Evolutionary conservation across 2,888 invertebrate species (phyloP), one percentile per base, ranked within the genome.

Genomic region (Leucophenga montana): DNA sequence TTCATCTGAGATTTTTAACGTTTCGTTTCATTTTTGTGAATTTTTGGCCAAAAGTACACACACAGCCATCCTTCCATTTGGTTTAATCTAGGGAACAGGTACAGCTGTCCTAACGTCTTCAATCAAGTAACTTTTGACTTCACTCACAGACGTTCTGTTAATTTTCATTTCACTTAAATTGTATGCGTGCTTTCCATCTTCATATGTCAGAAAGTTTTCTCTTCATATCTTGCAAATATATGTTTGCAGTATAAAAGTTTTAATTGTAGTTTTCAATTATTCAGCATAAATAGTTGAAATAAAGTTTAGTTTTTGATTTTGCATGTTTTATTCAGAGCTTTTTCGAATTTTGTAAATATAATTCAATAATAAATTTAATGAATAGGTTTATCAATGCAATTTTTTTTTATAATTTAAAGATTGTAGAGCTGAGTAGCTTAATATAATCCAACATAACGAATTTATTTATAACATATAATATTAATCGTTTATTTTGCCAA

Each of bases 1-100:
- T 80, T 77, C 83, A 78, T 82, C 78, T 82, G 75, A 82, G 76
- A 83, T 83, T 83, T 76, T 78, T 77, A 67, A 44, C 61, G 16
- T 18, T 6, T n/a, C 57, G 33, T 59, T 31, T n/a, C 11, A n/a
- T 59, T 31, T 62, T 62, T 62, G 61, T 18, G 61, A 27, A n/a
- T 59, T 33, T 59, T 56, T 3, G 27, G 56, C 22, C 1, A 57
- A 6, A 31, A 9, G 27, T 11, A 14, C 13, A 59, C n/a, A 1
- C 16, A 8, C 16, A 20, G 18, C 31, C 16, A n/a, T 33, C 59
- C n/a, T 33, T 33, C n/a, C 3, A 59, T 20, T 16, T 59, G 31
- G 59, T 14, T 11, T 59, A 46, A 31, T 16, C 14, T 16, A n/a
- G 54, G 54, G 54, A 11, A 27, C 48, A 8, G 11, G 22, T 59